phyloP scores from a whole-genome alignment of 2,113 vertebrate species.

The Sialia sialis region DNA sequence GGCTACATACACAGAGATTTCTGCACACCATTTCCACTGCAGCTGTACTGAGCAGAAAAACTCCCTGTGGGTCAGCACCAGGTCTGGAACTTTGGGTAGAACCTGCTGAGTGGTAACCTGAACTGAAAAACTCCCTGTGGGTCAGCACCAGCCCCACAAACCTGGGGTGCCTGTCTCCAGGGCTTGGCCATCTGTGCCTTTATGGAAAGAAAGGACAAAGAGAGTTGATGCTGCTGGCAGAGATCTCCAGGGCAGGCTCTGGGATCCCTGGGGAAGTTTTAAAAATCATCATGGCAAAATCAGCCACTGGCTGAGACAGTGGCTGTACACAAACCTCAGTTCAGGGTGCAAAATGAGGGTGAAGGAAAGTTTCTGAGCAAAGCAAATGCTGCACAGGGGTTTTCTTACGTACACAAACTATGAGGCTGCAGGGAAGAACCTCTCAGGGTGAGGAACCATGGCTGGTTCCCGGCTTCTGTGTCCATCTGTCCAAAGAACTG shows the following conservation, averaged over 20 bases:
- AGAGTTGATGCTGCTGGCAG: background rate
- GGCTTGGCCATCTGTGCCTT: background rate
- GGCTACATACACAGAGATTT: accelerated
- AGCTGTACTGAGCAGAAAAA: background rate
- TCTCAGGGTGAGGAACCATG: background rate
- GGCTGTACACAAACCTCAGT: background rate
- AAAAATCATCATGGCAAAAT: background rate
- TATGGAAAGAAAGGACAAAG: background rate
- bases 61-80: accelerated
- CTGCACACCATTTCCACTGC: background rate
- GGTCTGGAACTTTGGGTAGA: accelerated
- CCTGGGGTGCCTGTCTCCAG: background rate
- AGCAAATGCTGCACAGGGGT: background rate
- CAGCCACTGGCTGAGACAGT: background rate
- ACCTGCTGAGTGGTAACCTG: background rate
- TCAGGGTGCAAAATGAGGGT: background rate
- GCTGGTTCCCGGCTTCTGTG: background rate
- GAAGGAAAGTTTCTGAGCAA: background rate
- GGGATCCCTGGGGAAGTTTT: background rate
- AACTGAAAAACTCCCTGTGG: too few relatives aligned
- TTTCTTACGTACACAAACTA: background rate
- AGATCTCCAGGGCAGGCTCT: background rate
- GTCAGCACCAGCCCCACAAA: too few relatives aligned
- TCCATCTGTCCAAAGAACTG: background rate
- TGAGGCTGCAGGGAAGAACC: background rate